Percentiles rank a stretch among this genome's conserved stretches.
Conservation (phyloP, 2,888 invertebrate species). For the Drosophila histrio region DNA sequence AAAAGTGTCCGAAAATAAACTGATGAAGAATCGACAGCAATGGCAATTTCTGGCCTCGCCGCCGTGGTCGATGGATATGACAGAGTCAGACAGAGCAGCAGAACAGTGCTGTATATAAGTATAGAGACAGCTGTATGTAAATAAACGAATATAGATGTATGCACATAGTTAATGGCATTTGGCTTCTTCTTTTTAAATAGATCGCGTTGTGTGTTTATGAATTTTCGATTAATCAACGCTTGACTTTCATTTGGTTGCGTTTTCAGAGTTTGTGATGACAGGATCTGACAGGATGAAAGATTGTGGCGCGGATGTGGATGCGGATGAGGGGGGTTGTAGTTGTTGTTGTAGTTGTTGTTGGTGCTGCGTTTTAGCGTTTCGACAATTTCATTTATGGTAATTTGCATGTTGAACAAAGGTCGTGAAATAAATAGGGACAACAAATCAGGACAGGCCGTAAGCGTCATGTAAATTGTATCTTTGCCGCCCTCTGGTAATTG, state of each 20-base stretch:
- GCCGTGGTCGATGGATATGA: too few relatives aligned
- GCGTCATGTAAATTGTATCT: conserved; percentile 67
- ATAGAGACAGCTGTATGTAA: conserved; percentile 4
- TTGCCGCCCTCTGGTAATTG: conserved; percentile 67
- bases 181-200: conserved; percentile 12
- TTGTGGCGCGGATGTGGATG: conserved; percentile 28
- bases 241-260: conserved; percentile 57
- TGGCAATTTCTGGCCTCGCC: background rate
- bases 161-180: conserved; percentile 29
- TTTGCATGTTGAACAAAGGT: conserved; percentile 82
- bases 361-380: conserved; percentile 29
- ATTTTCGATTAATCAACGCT: conserved; percentile 70
- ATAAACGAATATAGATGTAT: background rate
- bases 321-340: background rate
- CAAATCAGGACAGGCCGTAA: conserved; percentile 66
- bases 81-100: background rate
- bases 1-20: conserved; percentile 44
- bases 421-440: conserved; percentile 74
- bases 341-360: background rate
- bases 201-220: conserved; percentile 47
- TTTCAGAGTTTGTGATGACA: conserved; percentile 60
- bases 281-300: conserved; percentile 73
- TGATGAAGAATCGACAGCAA: conserved; percentile 16
- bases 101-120: conserved; percentile 8
- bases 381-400: conserved; percentile 81